Evolutionary conservation across 2,113 vertebrate genomes (phyloP).

Genomic region (Ictidomys tridecemlineatus): DNA sequence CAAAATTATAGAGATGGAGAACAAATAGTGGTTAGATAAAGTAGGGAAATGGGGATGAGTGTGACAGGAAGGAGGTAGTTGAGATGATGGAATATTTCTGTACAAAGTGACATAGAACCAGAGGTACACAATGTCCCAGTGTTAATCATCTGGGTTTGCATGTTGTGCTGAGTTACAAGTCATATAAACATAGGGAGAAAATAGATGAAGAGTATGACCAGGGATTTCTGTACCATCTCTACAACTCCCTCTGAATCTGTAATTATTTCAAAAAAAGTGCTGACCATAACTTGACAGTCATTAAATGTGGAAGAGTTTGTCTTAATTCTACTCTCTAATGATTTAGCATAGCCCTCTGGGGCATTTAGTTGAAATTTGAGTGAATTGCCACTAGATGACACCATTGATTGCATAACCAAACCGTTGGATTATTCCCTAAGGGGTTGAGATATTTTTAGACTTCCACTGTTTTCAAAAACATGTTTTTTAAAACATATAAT

Average conservation of each 20-base stretch:
- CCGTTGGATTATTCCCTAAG: background rate
- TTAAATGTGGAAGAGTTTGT: background rate
- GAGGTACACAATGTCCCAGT: background rate
- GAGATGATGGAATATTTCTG: background rate
- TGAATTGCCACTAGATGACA: slow-evolving; percentile 78
- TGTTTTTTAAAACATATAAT: background rate
- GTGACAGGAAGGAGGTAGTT: background rate
- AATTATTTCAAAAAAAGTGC: slow-evolving; percentile 10
- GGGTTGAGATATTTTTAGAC: background rate
- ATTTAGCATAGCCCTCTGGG: slow-evolving; percentile 16
- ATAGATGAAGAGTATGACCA: background rate
- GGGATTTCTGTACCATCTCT: background rate
- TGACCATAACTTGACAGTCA: background rate
- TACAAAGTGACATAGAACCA: background rate
- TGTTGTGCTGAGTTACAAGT: background rate
- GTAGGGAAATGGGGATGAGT: accelerated
- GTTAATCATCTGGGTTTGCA: background rate
- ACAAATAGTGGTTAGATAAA: background rate
- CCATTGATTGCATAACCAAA: slow-evolving; percentile 59
- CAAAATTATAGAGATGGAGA: background rate
- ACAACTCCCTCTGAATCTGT: background rate
- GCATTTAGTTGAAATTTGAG: slow-evolving; percentile 65
- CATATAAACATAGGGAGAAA: background rate
- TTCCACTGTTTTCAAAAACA: slow-evolving; percentile 16
- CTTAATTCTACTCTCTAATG: slow-evolving; percentile 19